Evolutionary conservation across 2,888 invertebrate species (phyloP).

Genomic region (Agonum fuliginosum): DNA sequence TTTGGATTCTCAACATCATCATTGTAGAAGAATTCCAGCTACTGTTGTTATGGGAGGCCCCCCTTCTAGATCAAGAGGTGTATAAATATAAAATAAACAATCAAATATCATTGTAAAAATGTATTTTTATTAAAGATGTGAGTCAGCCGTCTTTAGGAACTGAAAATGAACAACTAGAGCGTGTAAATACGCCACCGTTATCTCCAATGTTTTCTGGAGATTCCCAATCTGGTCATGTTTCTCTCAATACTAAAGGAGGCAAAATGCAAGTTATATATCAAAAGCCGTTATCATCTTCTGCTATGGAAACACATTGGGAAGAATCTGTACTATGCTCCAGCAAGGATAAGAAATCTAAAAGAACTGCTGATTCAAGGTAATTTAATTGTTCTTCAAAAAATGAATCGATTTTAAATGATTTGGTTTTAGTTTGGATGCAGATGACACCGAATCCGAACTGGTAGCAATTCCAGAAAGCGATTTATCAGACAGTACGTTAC

Average conservation of each 20-base stretch:
- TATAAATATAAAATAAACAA: background rate
- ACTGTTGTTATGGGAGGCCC: conserved; percentile 85
- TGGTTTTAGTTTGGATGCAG: conserved; percentile 80
- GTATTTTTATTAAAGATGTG: conserved; percentile 75
- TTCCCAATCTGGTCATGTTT: conserved; percentile 73
- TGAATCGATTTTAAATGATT: background rate
- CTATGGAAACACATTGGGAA: conserved; percentile 83
- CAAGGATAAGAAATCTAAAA: conserved; percentile 42
- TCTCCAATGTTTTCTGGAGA: conserved; percentile 79
- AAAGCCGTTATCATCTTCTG: conserved; percentile 71
- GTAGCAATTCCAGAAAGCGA: conserved; percentile 94
- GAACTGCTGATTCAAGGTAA: conserved; percentile 48
- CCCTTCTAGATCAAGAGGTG: conserved; percentile 80
- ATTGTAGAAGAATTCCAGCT: conserved; percentile 89
- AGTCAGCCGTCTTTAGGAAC: conserved; percentile 86
- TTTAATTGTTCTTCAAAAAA: conserved; percentile 70
- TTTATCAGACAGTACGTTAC: conserved; percentile 88
- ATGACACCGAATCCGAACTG: conserved; percentile 91
- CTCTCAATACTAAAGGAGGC: conserved; percentile 70
- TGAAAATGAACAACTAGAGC: conserved; percentile 77
- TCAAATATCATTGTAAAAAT: conserved; percentile 1
- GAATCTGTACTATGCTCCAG: conserved; percentile 74
- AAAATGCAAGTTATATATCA: conserved; percentile 71
- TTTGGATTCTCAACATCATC: conserved; percentile 92
- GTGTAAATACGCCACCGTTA: conserved; percentile 76